These are phyloP conservation scores for Leptopilina clavipes DNA, from an alignment of 1,140 invertebrate genomes.

Conservation along the genomic window DNA sequence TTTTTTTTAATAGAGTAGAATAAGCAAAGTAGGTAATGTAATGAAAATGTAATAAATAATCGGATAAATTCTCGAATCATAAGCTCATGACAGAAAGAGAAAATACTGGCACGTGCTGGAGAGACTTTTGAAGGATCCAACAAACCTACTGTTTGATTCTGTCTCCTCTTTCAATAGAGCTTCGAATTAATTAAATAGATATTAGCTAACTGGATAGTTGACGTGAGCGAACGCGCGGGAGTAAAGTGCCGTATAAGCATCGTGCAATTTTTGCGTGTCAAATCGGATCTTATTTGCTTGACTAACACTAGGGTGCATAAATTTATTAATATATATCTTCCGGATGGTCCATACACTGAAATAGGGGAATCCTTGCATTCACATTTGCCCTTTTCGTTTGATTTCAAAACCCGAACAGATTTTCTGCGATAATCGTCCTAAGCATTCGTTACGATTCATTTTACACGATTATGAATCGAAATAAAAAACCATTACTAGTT, in stretches of 20 bases:
- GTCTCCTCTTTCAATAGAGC: conserved; percentile 17
- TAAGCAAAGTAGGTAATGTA: neutral
- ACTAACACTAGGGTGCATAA: conserved; percentile 66
- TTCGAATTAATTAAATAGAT: conserved; percentile 71
- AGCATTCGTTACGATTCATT: conserved; percentile 18
- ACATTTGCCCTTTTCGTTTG: conserved; percentile 38
- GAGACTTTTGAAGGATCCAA: conserved; percentile 24
- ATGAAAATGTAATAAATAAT: conserved; percentile 15
- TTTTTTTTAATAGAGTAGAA: no score
- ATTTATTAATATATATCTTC: conserved; percentile 68
- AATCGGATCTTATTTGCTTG: conserved; percentile 65
- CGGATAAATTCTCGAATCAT: neutral
- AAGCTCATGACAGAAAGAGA: conserved; percentile 3
- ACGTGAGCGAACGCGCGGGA: conserved; percentile 41
- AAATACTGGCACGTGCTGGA: conserved; percentile 35
- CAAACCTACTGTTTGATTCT: conserved; percentile 22
- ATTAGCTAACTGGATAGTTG: conserved; percentile 68
- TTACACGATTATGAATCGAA: conserved; percentile 7
- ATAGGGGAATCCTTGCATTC: conserved; percentile 42
- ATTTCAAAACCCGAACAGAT: conserved; percentile 54
- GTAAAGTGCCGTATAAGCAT: conserved; percentile 55
- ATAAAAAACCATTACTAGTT: neutral
- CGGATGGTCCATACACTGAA: conserved; percentile 42
- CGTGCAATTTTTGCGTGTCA: conserved; percentile 60
- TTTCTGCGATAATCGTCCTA: conserved; percentile 48